These are phyloP conservation scores for Scaptomyza parva DNA, from an alignment of 2,888 invertebrate genomes.

Conservation along the genomic window DNA sequence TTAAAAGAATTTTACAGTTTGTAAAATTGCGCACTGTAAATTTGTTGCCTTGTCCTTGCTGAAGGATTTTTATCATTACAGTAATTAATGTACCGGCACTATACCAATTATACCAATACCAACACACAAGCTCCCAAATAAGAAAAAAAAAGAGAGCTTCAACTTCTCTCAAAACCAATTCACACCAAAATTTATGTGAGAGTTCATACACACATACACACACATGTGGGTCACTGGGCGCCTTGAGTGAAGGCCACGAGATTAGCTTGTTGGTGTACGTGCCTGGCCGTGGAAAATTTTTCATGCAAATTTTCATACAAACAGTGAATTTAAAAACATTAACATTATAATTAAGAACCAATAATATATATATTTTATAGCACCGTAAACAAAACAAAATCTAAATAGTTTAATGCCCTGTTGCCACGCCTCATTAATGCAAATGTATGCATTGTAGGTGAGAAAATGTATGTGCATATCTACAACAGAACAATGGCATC, in stretches of 20 bases:
- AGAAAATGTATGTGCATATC: neutral
- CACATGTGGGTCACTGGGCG: conserved; percentile 54
- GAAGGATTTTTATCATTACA: conserved; percentile 48
- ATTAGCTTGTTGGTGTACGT: conserved; percentile 8
- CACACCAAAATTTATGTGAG: conserved; percentile 10
- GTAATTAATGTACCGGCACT: conserved; percentile 49
- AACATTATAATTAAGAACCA: conserved; percentile 23
- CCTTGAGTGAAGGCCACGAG: conserved; percentile 41
- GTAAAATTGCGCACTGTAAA: neutral
- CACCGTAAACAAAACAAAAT: neutral
- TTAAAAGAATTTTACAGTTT: too few species aligned
- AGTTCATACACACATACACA: conserved; percentile 4
- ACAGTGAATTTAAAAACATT: neutral
- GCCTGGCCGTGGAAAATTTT: conserved; percentile 56
- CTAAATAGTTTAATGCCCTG: conserved; percentile 7
- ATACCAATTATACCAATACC: conserved; percentile 22
- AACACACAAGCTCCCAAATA: neutral
- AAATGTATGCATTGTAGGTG: neutral
- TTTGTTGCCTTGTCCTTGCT: conserved; percentile 58
- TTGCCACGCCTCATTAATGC: conserved; percentile 20
- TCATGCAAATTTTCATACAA: conserved; percentile 17
- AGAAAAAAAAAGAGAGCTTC: conserved; percentile 1
- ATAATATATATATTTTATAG: neutral
- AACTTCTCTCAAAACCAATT: conserved; percentile 16
- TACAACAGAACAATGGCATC: conserved; percentile 12